Conservation (phyloP, 2,888 invertebrate species). For the Elgonia sp. region DNA sequence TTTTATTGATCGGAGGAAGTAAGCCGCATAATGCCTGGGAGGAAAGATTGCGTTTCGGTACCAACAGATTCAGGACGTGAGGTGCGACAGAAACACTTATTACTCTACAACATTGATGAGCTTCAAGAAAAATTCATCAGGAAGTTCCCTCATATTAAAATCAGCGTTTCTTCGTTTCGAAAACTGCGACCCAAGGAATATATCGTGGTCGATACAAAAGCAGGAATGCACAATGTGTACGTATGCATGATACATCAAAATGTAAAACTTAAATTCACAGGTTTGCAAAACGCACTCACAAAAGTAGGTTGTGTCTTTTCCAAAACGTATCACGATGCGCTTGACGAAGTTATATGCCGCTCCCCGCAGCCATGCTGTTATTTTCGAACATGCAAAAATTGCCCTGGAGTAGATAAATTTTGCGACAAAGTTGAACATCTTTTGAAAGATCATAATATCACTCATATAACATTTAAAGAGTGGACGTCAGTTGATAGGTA, state of each 20-base stretch:
- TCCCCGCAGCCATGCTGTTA: neutral
- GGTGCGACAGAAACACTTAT: neutral
- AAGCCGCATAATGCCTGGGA: conserved; percentile 21
- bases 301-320: conserved; percentile 11
- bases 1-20: conserved; percentile 22
- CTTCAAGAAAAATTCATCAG: neutral
- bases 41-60: conserved; percentile 20
- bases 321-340: conserved; percentile 18
- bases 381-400: conserved; percentile 18
- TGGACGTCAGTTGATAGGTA: conserved; percentile 49
- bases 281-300: neutral
- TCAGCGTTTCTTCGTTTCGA: neutral
- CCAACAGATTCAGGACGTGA: neutral
- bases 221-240: conserved; percentile 14
- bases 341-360: neutral
- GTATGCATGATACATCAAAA: conserved; percentile 4
- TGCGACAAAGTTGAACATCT: conserved; percentile 19
- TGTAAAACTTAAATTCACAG: neutral
- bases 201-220: conserved; percentile 12
- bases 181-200: conserved; percentile 36
- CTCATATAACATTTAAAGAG: conserved; percentile 18
- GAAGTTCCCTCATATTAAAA: neutral
- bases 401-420: conserved; percentile 8
- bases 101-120: neutral
- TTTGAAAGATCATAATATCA: conserved; percentile 16